A percentile compares a stretch with the other conserved stretches of the same genome.
These are phyloP conservation scores for Axea sp. DNA, from an alignment of 2,888 invertebrate species.

Conservation along the genomic window DNA sequence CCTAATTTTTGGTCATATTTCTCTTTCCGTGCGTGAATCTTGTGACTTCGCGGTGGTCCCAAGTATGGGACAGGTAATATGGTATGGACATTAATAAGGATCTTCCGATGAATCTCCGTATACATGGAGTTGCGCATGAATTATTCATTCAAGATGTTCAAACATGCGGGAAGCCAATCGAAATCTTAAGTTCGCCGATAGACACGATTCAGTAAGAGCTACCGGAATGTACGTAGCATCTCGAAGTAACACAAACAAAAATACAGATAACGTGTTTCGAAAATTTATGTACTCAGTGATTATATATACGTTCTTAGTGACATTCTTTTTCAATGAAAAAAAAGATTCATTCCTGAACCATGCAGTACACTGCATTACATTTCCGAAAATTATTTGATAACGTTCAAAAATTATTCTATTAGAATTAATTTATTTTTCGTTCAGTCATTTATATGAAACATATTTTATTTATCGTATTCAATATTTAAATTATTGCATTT, in stretches of 20 bases:
- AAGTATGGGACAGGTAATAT: conserved; percentile 56
- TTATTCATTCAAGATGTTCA: conserved; percentile 61
- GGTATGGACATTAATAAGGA: conserved; percentile 63
- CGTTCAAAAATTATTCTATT: conserved; percentile 21
- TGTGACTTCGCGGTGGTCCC: conserved; percentile 60
- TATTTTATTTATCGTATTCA: too few species aligned
- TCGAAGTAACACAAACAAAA: conserved; percentile 44
- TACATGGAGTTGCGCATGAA: conserved; percentile 55
- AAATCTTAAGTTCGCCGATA: conserved; percentile 54
- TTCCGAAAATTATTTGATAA: conserved; percentile 20
- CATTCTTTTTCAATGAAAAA: conserved; percentile 21
- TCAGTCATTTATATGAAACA: too few species aligned
- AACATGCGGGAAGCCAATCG: conserved; percentile 58
- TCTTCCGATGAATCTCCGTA: conserved; percentile 56
- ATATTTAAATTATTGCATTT: too few species aligned
- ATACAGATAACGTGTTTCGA: conserved; percentile 60
- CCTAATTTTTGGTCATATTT: conserved; percentile 48
- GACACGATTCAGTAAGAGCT: conserved; percentile 61
- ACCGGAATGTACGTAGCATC: conserved; percentile 56
- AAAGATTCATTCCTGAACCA: conserved; percentile 11
- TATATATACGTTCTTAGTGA: conserved; percentile 44
- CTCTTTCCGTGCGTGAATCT: conserved; percentile 49
- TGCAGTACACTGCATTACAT: conserved; percentile 4
- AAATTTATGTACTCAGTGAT: conserved; percentile 59
- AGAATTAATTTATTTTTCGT: too few species aligned